Percentiles rank a stretch among this genome's conserved stretches.
These are phyloP conservation scores for Dicerorhinus sumatrensis DNA, from an alignment of 2,113 vertebrate species.

Conservation along the genomic window DNA sequence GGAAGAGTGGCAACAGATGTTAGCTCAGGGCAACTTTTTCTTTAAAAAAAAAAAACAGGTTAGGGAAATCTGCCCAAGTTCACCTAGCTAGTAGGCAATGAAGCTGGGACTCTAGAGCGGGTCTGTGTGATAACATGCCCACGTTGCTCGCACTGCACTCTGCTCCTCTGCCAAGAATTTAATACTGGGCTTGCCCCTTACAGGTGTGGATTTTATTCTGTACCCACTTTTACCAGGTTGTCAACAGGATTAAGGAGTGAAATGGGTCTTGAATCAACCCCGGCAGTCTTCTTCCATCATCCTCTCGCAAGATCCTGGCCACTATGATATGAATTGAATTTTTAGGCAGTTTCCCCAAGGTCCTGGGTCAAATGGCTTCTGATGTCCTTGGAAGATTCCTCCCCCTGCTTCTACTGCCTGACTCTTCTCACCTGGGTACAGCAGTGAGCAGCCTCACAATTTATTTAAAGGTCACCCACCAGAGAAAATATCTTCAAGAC, in stretches of 20 bases:
- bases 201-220: conserved; percentile 17
- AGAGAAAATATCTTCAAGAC: conserved; percentile 57
- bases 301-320: background rate
- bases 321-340: conserved; percentile 57
- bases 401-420: background rate
- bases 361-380: conserved; percentile 2
- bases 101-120: background rate
- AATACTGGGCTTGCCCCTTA: background rate
- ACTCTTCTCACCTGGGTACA: conserved; percentile 50
- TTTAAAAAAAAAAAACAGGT: background rate
- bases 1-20: too few relatives aligned
- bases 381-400: conserved; percentile 16
- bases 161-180: background rate
- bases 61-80: background rate
- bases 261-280: conserved; percentile 3
- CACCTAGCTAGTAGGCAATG: background rate
- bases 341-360: conserved; percentile 56
- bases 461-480: conserved; percentile 67
- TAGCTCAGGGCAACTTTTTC: too few relatives aligned
- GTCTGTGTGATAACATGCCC: background rate
- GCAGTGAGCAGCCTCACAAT: conserved; percentile 40
- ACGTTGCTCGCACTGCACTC: background rate
- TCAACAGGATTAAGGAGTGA: conserved; percentile 52
- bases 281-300: conserved; percentile 12
- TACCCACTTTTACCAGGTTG: background rate